Conservation (phyloP, 2,113 vertebrate genomes). For the Sturnira hondurensis region DNA sequence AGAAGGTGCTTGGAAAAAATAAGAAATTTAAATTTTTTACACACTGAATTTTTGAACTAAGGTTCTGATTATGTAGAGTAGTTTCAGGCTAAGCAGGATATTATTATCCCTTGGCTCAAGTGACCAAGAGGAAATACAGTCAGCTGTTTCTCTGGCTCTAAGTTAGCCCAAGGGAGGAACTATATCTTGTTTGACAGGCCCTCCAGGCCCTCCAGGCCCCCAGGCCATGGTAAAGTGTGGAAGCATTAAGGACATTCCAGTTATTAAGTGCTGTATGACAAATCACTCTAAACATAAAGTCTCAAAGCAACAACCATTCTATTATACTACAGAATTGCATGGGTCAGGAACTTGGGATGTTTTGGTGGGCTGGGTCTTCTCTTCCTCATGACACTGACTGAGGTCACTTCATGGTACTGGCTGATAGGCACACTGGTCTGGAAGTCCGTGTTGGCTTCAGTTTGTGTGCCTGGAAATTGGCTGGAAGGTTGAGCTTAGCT, state of each 20-base stretch:
- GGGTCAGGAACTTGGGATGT: not conserved
- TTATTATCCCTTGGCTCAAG: not conserved
- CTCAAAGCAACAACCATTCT: not conserved
- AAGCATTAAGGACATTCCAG: not conserved
- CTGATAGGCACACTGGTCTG: not conserved
- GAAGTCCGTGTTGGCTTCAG: not conserved
- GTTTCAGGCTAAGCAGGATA: not conserved
- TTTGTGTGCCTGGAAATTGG: not conserved
- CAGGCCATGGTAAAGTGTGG: not conserved
- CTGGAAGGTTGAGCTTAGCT: not conserved
- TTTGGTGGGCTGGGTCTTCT: not conserved
- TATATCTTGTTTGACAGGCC: not conserved
- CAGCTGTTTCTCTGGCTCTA: not conserved
- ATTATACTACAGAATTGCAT: not conserved
- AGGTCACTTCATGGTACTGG: not conserved
- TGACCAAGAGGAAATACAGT: not conserved
- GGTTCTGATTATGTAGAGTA: not conserved
- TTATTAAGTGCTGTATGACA: not conserved
- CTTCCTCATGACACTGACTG: not conserved
- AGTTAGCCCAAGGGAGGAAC: not conserved
- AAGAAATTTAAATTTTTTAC: not conserved
- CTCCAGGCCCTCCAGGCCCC: not conserved
- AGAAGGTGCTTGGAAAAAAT: not conserved
- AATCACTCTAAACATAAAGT: not conserved
- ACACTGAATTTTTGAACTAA: not conserved